These are phyloP conservation scores for Cricetomys ansorgei DNA, from an alignment of 2,113 vertebrate species.

Conservation along the genomic window DNA sequence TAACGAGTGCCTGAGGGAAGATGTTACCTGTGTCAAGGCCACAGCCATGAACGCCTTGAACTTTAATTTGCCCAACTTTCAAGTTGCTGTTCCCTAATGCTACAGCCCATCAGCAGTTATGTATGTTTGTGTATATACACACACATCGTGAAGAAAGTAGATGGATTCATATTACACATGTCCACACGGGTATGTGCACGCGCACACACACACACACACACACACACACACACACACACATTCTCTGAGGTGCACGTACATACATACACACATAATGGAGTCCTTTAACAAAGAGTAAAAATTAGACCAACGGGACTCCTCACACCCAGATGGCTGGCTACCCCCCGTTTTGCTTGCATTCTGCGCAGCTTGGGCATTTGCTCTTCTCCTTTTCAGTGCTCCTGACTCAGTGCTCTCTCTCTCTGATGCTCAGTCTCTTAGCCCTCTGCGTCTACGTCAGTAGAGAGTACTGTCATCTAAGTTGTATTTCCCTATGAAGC, in stretches of 20 bases:
- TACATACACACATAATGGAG: background rate
- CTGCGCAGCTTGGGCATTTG: conserved; percentile 36
- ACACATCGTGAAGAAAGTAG: background rate
- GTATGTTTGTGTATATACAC: no score
- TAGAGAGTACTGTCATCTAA: conserved; percentile 25
- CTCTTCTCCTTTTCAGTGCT: conserved; percentile 46
- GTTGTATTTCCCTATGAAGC: conserved; percentile 52
- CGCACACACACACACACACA: background rate
- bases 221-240: background rate
- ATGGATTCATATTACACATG: background rate
- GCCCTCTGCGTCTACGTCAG: conserved; percentile 45
- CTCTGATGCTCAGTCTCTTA: conserved; percentile 58
- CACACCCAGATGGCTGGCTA: background rate
- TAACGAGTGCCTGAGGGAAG: background rate
- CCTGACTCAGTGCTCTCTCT: conserved; percentile 55
- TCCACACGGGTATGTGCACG: background rate
- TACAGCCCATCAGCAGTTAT: background rate
- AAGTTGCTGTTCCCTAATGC: background rate
- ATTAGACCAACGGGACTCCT: background rate
- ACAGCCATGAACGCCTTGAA: background rate
- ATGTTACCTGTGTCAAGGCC: background rate
- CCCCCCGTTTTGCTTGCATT: background rate
- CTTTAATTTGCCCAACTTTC: background rate
- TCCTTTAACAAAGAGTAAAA: background rate
- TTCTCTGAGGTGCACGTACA: no score